Evolutionary conservation across 2,113 vertebrate genomes (phyloP).

Genomic region (Sinocyclocheilus rhinocerous): DNA sequence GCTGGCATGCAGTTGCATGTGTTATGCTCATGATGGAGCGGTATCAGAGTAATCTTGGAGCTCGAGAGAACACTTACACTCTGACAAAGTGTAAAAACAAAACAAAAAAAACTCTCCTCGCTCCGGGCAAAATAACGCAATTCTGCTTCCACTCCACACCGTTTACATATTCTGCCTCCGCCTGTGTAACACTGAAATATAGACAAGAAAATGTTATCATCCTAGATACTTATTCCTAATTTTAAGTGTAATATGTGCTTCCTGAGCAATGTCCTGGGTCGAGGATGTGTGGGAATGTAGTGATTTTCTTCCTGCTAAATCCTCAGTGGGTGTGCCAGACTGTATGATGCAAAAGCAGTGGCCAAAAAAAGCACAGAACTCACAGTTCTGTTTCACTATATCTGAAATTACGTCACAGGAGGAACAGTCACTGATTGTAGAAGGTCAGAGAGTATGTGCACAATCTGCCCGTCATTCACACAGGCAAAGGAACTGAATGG

Average conservation of each 20-base stretch:
- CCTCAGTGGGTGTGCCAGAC: neutral
- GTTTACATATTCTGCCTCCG: neutral
- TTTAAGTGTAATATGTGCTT: neutral
- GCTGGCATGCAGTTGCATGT: neutral
- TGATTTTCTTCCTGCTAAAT: neutral
- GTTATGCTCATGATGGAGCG: neutral
- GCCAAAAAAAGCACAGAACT: neutral
- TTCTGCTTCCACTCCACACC: neutral
- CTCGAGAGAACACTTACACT: neutral
- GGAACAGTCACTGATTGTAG: constrained; percentile 8
- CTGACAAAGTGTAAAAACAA: neutral
- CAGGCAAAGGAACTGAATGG: constrained; percentile 32
- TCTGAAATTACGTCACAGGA: neutral
- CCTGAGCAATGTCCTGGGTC: neutral
- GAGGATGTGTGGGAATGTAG: neutral
- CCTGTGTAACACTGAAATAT: neutral
- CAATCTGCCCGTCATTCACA: constrained; percentile 5
- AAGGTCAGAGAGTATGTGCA: neutral
- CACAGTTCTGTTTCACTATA: constrained; percentile 3
- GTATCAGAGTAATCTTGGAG: neutral
- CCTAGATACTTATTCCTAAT: neutral
- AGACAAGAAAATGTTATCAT: neutral
- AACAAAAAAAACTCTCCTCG: neutral
- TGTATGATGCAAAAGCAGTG: neutral
- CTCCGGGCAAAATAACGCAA: neutral